These are phyloP conservation scores for Thysanoteuthis rhombus DNA, from an alignment of 2,888 invertebrate species.

Conservation along the genomic window DNA sequence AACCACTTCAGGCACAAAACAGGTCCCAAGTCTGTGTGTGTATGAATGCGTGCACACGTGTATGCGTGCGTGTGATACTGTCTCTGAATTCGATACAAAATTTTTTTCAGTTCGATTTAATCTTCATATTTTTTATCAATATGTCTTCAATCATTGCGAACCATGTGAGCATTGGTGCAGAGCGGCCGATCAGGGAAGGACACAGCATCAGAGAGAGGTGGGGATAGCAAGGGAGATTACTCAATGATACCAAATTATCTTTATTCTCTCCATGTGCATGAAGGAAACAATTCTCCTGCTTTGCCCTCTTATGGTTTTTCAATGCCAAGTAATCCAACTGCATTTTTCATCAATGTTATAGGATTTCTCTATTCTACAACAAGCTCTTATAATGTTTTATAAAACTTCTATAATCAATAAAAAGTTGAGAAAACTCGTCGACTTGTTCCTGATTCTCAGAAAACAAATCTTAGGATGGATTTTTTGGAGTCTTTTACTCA, in stretches of 20 bases:
- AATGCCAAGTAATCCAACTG: not conserved
- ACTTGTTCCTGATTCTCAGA: not conserved
- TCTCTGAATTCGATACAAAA: too few species aligned
- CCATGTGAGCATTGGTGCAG: too few species aligned
- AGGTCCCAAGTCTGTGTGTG: too few species aligned
- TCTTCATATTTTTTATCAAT: too few species aligned
- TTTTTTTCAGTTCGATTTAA: too few species aligned
- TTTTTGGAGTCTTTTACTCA: not conserved
- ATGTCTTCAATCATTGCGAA: too few species aligned
- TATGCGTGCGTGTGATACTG: too few species aligned
- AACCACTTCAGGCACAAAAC: too few species aligned
- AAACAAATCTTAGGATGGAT: not conserved
- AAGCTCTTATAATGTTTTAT: not conserved
- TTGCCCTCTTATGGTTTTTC: not conserved
- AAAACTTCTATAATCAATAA: too few species aligned
- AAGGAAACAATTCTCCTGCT: not conserved
- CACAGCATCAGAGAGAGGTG: too few species aligned
- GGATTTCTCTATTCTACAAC: not conserved
- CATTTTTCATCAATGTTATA: not conserved
- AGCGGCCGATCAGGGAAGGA: too few species aligned
- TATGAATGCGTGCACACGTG: too few species aligned
- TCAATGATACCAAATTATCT: not conserved
- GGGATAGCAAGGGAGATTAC: not conserved
- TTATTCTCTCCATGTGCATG: not conserved
- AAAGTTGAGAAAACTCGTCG: not conserved